A percentile compares a stretch with the other conserved stretches of the same genome.
These are phyloP conservation scores for Dromaius novaehollandiae DNA, from an alignment of 2,113 vertebrate species.

Conservation along the genomic window DNA sequence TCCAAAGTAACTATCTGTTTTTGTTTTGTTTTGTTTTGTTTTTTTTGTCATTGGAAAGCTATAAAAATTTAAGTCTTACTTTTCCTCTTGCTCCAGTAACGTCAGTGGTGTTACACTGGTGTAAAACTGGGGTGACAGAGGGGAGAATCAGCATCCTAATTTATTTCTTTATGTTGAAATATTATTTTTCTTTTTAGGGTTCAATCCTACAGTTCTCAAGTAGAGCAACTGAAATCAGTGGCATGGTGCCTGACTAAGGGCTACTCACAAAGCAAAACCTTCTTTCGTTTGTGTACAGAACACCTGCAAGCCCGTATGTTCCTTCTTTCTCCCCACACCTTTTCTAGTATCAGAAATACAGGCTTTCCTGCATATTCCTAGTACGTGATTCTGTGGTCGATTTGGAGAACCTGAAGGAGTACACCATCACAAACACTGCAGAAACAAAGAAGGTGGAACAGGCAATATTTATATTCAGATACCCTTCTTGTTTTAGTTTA, in stretches of 20 bases:
- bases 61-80: background rate
- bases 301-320: background rate
- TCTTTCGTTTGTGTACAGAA: background rate
- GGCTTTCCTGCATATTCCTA: background rate
- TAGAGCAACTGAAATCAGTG: background rate
- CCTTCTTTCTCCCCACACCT: background rate
- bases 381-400: background rate
- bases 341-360: background rate
- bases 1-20: background rate
- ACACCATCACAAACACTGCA: background rate
- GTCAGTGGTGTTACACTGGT: fast-evolving
- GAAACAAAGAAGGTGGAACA: background rate
- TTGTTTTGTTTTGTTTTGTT: background rate
- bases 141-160: background rate
- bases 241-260: background rate
- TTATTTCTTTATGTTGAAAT: background rate
- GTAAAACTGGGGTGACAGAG: background rate
- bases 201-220: background rate
- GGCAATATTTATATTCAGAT: background rate
- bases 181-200: background rate
- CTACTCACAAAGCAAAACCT: fast-evolving
- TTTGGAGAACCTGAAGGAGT: background rate
- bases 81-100: background rate
- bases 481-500: background rate
- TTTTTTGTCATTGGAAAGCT: background rate